Evolutionary conservation across 2,113 vertebrate genomes (phyloP).

Genomic region (Paradisaea rubra): DNA sequence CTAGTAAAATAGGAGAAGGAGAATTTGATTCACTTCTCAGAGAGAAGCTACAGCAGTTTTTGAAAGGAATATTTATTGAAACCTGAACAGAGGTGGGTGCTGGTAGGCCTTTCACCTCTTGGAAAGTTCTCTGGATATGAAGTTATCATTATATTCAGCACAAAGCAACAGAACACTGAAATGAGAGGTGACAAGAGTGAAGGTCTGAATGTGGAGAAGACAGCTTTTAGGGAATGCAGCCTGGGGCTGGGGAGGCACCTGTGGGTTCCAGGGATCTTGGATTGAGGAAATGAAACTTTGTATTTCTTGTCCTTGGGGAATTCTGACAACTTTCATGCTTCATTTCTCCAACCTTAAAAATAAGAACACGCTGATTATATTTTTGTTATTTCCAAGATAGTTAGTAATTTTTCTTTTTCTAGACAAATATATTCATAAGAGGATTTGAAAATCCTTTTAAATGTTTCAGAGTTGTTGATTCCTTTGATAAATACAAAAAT

Average conservation of each 20-base stretch:
- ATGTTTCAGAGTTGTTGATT: neutral
- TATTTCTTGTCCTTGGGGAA: neutral
- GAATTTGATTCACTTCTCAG: neutral
- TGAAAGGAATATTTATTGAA: neutral
- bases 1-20: neutral
- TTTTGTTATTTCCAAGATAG: neutral
- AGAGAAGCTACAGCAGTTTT: neutral
- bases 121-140: neutral
- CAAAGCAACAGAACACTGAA: neutral
- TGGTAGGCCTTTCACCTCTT: neutral
- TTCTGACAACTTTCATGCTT: neutral
- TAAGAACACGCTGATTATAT: neutral
- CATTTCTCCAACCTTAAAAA: neutral
- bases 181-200: neutral
- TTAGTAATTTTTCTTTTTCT: neutral
- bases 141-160: neutral
- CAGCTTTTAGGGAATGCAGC: neutral
- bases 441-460: neutral
- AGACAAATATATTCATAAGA: neutral
- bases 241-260: neutral
- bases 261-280: neutral
- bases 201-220: neutral
- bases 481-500: neutral
- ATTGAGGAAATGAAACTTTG: neutral
- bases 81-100: neutral